These are phyloP conservation scores for Thelaira solivaga DNA, from an alignment of 2,888 invertebrate genomes.

Conservation along the genomic window DNA sequence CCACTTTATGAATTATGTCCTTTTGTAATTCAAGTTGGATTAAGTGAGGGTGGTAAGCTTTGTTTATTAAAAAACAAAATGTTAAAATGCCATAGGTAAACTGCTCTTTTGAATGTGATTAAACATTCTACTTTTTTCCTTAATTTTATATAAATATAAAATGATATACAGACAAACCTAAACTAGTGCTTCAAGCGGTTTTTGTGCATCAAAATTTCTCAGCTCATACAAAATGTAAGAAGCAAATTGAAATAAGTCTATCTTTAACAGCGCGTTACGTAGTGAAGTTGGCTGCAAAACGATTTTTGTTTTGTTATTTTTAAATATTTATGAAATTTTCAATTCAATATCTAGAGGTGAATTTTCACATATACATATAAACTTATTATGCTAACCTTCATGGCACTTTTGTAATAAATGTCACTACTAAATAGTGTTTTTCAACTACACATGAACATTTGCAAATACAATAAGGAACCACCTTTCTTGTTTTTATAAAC, in stretches of 20 bases:
- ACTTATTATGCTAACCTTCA: constrained; percentile 16
- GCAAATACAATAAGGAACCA: constrained; percentile 26
- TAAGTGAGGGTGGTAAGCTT: constrained; percentile 4
- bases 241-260: no score
- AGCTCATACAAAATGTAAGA: no score
- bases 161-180: no score
- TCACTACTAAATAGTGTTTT: constrained; percentile 37
- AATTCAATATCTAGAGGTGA: no score
- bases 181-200: no score
- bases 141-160: not conserved
- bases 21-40: constrained; percentile 44
- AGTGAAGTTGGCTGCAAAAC: no score
- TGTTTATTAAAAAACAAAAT: not conserved
- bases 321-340: no score
- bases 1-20: constrained; percentile 50
- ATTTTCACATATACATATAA: no score
- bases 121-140: not conserved
- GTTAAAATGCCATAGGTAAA: not conserved
- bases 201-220: no score
- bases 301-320: no score
- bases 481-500: no score
- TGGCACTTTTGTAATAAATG: constrained; percentile 36
- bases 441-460: not conserved
- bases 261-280: no score
- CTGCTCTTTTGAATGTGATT: not conserved